phyloP scores from a whole-genome alignment of 2,888 invertebrate genomes.

The Cerastis leucographa region DNA sequence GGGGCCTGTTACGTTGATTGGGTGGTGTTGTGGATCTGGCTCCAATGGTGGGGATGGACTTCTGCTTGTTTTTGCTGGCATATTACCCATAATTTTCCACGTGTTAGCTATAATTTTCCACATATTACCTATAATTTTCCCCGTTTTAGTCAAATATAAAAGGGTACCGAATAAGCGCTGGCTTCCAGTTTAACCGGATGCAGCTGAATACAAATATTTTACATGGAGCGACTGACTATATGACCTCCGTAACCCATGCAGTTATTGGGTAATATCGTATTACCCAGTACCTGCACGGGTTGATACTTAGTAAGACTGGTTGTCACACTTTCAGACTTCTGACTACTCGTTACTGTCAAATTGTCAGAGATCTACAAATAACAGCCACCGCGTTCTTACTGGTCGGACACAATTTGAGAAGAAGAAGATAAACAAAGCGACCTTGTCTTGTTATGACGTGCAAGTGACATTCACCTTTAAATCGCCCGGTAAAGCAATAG shows the following conservation, averaged over 20 bases:
- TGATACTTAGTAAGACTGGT: background rate
- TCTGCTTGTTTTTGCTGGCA: background rate
- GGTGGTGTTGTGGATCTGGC: conserved; percentile 48
- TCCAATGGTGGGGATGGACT: conserved; percentile 10
- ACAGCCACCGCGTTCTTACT: background rate
- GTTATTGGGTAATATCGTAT: background rate
- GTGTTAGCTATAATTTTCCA: background rate
- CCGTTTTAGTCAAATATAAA: background rate
- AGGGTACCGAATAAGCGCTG: background rate
- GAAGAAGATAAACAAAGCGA: background rate
- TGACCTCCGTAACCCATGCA: background rate
- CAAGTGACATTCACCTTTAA: background rate
- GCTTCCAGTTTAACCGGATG: background rate
- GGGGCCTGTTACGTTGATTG: conserved; percentile 67
- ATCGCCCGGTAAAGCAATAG: background rate
- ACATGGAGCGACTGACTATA: background rate
- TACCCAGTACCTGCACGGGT: too few relatives aligned
- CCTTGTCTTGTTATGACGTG: background rate
- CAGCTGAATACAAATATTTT: background rate
- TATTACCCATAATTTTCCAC: background rate
- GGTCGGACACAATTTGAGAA: background rate
- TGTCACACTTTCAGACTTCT: background rate
- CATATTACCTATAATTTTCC: background rate
- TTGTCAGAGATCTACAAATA: background rate
- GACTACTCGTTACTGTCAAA: background rate